A percentile compares a stretch with the other conserved stretches of the same genome.
These are phyloP conservation scores for Antechinus flavipes DNA, from an alignment of 2,113 vertebrate species.

Conservation along the genomic window DNA sequence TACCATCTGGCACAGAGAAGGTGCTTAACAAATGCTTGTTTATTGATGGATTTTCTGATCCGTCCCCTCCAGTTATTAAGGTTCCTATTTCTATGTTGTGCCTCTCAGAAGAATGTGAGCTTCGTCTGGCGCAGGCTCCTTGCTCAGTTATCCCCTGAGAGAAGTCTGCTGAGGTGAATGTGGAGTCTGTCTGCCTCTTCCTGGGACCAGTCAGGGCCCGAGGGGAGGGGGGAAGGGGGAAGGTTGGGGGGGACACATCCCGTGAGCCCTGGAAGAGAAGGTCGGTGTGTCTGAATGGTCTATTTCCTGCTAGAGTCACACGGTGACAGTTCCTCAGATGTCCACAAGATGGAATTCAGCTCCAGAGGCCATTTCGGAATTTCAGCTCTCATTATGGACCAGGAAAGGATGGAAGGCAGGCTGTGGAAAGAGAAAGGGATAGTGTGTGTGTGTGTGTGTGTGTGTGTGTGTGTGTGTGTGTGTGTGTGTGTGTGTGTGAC, in stretches of 20 bases:
- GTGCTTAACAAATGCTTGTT: neutral
- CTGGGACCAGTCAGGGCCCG: neutral
- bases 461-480: too few species aligned
- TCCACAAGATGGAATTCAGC: conserved; percentile 62
- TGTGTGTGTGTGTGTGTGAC: too few species aligned
- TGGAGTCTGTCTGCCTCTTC: neutral
- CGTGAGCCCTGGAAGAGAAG: neutral
- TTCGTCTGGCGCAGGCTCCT: neutral
- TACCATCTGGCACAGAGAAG: neutral
- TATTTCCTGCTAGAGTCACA: neutral
- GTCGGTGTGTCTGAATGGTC: neutral
- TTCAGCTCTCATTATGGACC: neutral
- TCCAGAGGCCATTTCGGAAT: conserved; percentile 27
- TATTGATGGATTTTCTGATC: neutral
- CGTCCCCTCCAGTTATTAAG: neutral
- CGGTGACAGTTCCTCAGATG: conserved; percentile 42
- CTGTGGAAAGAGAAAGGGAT: neutral
- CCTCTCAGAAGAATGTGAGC: neutral
- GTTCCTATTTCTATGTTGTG: neutral
- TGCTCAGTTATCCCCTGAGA: neutral
- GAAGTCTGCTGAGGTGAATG: neutral
- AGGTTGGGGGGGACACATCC: neutral
- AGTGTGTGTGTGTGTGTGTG: too few species aligned
- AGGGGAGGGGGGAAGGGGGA: neutral
- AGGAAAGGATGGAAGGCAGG: neutral